Percentiles rank a stretch among this genome's conserved stretches.
These are phyloP conservation scores for Pelecanoides urinatrix DNA, from an alignment of 2,113 vertebrate species.

Conservation along the genomic window DNA sequence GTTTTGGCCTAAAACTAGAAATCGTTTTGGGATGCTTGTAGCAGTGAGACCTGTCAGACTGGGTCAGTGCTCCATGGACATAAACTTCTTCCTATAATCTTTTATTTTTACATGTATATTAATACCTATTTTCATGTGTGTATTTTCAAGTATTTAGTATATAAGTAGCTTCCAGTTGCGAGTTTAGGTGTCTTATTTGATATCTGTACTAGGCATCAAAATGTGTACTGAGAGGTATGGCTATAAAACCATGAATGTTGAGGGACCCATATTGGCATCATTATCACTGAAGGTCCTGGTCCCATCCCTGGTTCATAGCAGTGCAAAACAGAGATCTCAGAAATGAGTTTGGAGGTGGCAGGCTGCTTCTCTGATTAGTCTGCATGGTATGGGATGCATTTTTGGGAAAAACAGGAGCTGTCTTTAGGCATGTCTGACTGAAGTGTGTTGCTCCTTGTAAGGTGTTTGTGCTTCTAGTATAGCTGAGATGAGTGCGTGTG, in stretches of 20 bases:
- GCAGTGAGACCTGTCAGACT: background rate
- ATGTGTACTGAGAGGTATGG: background rate
- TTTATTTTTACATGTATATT: background rate
- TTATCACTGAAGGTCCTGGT: background rate
- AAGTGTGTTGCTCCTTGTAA: background rate
- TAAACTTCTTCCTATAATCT: background rate
- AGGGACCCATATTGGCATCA: background rate
- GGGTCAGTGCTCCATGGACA: background rate
- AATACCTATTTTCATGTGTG: background rate
- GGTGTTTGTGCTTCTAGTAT: background rate
- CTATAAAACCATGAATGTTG: background rate
- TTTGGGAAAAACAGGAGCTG: background rate
- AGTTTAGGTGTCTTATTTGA: background rate
- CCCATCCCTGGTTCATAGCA: background rate
- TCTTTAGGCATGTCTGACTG: background rate
- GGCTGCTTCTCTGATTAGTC: background rate
- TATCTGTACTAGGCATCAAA: background rate
- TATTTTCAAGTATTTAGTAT: background rate
- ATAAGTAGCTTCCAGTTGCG: background rate
- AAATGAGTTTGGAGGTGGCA: background rate
- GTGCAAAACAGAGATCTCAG: background rate
- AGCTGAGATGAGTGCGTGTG: background rate
- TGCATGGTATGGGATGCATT: fast-evolving
- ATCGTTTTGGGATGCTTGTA: background rate
- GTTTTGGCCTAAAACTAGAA: background rate